A percentile compares a stretch with the other conserved stretches of the same genome.
These are phyloP conservation scores for Aphidius gifuensis DNA, from an alignment of 1,140 invertebrate genomes.

Conservation along the genomic window DNA sequence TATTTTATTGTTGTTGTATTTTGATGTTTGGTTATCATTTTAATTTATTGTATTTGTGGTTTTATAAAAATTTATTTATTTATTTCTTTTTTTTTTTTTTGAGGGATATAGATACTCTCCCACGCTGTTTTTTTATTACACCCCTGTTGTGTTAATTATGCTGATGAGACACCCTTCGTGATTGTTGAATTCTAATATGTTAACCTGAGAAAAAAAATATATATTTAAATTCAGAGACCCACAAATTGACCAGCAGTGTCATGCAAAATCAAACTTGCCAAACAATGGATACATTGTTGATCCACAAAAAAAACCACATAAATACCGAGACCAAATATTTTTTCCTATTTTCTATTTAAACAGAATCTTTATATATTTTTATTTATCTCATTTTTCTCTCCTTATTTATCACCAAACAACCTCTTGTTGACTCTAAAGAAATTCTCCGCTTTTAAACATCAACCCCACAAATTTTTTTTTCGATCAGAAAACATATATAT, in stretches of 20 bases:
- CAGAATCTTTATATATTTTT: too few species aligned
- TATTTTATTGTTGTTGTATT: too few species aligned
- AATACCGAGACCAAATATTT: constrained; percentile 10
- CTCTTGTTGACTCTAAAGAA: too few species aligned
- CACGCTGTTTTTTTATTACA: constrained; percentile 6
- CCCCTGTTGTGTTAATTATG: constrained; percentile 14
- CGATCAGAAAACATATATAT: too few species aligned
- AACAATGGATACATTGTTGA: background rate
- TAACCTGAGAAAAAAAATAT: background rate
- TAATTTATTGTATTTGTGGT: too few species aligned
- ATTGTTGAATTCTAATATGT: background rate
- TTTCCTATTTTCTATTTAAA: constrained; percentile 8
- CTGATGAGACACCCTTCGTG: background rate
- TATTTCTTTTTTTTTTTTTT: too few species aligned
- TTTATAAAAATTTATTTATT: too few species aligned
- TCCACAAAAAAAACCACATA: constrained; percentile 1
- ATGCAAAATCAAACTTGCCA: constrained; percentile 11
- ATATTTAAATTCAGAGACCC: background rate
- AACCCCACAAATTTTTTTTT: too few species aligned
- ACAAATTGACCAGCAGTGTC: constrained; percentile 18
- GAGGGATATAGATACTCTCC: background rate
- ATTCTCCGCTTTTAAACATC: too few species aligned
- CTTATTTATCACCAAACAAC: too few species aligned
- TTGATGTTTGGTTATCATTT: too few species aligned
- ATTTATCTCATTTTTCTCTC: too few species aligned